phyloP scores from a whole-genome alignment of 2,797 vertebrate genomes.

The Taeniopygia guttata region DNA sequence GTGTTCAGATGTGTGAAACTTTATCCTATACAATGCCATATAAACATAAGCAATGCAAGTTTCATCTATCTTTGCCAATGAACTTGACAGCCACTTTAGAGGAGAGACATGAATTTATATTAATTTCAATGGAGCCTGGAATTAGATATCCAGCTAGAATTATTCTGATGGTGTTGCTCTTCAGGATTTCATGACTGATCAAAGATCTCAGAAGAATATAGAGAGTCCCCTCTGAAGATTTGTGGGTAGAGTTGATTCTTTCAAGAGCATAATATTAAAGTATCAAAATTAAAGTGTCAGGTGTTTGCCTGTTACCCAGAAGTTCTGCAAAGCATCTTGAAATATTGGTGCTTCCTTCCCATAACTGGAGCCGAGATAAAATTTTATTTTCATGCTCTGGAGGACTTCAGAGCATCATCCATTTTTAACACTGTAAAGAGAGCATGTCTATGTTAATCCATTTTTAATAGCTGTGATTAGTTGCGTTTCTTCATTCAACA shows the following conservation, averaged over 20 bases:
- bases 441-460: neutral
- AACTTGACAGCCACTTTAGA: neutral
- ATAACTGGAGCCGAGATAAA: neutral
- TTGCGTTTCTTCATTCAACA: slow-evolving; percentile 4
- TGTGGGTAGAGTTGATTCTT: neutral
- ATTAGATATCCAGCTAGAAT: neutral
- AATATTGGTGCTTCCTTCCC: neutral
- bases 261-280: slow-evolving; percentile 5
- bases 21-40: neutral
- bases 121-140: neutral
- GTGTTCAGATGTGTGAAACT: neutral
- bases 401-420: neutral
- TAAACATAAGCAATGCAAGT: neutral
- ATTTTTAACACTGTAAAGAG: neutral
- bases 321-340: slow-evolving; percentile 14
- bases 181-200: neutral
- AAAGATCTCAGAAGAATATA: slow-evolving; percentile 13
- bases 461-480: slow-evolving; percentile 22
- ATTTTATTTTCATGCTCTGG: neutral
- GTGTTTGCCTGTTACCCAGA: neutral
- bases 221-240: neutral
- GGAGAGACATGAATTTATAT: neutral
- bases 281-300: slow-evolving; percentile 1
- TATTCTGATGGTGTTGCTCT: neutral
- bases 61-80: neutral